phyloP scores from a whole-genome alignment of 2,797 vertebrate species.

The Ptychobarbus kaznakovi region DNA sequence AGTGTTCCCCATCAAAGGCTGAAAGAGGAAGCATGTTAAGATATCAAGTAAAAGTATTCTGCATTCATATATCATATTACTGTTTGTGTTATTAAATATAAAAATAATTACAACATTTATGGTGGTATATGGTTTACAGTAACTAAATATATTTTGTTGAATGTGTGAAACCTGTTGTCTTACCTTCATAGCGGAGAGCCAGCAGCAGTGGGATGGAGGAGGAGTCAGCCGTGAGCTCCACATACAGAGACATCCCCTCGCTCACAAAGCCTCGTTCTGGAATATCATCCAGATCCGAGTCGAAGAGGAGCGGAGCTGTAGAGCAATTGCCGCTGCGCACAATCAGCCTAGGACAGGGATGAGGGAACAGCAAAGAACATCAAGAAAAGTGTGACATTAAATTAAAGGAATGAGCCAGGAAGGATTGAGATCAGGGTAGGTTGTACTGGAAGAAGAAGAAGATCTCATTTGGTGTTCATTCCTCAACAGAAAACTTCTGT shows the following conservation, averaged over 20 bases:
- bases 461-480: not conserved
- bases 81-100: not conserved
- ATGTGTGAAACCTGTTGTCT: constrained; percentile 47
- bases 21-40: not conserved
- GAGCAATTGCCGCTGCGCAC: constrained; percentile 88
- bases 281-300: constrained; percentile 91
- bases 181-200: constrained; percentile 91
- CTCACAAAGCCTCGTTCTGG: constrained; percentile 89
- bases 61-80: too few species aligned
- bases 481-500: not conserved
- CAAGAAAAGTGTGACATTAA: not conserved
- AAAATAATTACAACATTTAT: too few species aligned
- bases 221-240: constrained; percentile 90
- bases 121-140: not conserved
- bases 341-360: constrained; percentile 77
- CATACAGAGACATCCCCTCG: constrained; percentile 85
- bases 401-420: constrained; percentile 3
- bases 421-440: not conserved
- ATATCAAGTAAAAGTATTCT: too few species aligned
- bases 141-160: not conserved
- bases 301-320: constrained; percentile 84
- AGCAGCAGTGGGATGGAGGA: constrained; percentile 88
- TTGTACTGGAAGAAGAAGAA: not conserved
- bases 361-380: constrained; percentile 4
- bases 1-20: constrained; percentile 92